phyloP scores from a whole-genome alignment of 30 jellyfish, hydroid and myxozoan species.

The Aurelia aurita complex sp. Pacific region DNA sequence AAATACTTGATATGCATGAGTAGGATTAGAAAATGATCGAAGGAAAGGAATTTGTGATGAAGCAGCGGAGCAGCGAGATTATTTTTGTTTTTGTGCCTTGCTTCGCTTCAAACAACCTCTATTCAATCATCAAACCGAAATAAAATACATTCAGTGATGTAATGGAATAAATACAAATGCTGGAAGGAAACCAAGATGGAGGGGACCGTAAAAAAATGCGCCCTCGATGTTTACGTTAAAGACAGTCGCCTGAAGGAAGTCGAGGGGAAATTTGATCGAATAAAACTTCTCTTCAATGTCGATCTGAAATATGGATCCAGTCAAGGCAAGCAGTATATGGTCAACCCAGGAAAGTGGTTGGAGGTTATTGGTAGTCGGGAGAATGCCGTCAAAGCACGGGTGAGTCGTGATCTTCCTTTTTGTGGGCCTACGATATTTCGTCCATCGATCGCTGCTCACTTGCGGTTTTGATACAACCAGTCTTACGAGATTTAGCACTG shows the following conservation, averaged over 20 bases:
- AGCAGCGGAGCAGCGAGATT: background rate
- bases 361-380: conserved; percentile 81
- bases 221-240: conserved; percentile 87
- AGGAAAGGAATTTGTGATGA: conserved; percentile 15
- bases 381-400: conserved; percentile 93
- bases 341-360: conserved; percentile 92
- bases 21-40: conserved; percentile 34
- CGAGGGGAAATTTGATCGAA: conserved; percentile 73
- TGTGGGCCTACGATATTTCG: conserved; percentile 13
- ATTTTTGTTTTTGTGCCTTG: conserved; percentile 19
- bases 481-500: conserved; percentile 56
- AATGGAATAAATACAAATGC: conserved; percentile 15
- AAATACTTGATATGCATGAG: conserved; percentile 70
- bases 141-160: conserved; percentile 5
- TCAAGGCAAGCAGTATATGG: conserved; percentile 96
- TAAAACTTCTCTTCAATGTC: conserved; percentile 78
- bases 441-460: conserved; percentile 30
- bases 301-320: conserved; percentile 79
- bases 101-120: too few relatives aligned
- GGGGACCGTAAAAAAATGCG: conserved; percentile 58
- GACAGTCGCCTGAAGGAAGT: conserved; percentile 93
- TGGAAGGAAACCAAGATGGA: conserved; percentile 53
- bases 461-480: conserved; percentile 67
- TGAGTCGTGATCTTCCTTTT: conserved; percentile 18
- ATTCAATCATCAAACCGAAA: too few relatives aligned